Evolutionary conservation across 2,113 vertebrate genomes (phyloP).

Genomic region (Fulica atra): DNA sequence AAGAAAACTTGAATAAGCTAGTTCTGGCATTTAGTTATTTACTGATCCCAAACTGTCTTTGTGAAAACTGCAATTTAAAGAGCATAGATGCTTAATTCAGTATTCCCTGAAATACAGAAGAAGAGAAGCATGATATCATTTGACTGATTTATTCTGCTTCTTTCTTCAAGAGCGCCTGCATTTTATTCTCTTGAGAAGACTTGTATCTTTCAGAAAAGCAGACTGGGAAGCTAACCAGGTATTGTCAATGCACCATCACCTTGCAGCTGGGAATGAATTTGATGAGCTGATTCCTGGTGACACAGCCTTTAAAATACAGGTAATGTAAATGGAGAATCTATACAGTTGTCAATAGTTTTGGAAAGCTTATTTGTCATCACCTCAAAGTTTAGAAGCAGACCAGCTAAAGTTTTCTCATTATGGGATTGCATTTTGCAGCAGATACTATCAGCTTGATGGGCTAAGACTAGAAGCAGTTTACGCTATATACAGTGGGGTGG

Average conservation of each 20-base stretch:
- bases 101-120: slow-evolving; percentile 36
- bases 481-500: not conserved
- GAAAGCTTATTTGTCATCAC: slow-evolving; percentile 24
- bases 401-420: slow-evolving; percentile 10
- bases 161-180: not conserved
- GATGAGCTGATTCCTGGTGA: slow-evolving; percentile 20
- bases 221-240: not conserved
- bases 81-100: slow-evolving; percentile 30
- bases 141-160: slow-evolving; percentile 39
- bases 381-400: not conserved
- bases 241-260: slow-evolving; percentile 3
- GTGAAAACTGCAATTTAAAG: slow-evolving; percentile 47
- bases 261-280: slow-evolving; percentile 16
- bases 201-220: not conserved
- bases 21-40: slow-evolving; percentile 54
- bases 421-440: not conserved
- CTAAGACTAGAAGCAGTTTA: not conserved
- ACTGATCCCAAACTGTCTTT: slow-evolving; percentile 39
- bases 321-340: slow-evolving; percentile 36
- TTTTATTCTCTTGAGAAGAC: slow-evolving; percentile 18
- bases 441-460: not conserved
- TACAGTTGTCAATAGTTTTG: slow-evolving; percentile 21
- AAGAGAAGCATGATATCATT: not conserved
- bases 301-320: slow-evolving; percentile 7
- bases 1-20: slow-evolving; percentile 29